Evolutionary conservation across 2,113 vertebrate genomes (phyloP).

Genomic region (Suricata suricatta): DNA sequence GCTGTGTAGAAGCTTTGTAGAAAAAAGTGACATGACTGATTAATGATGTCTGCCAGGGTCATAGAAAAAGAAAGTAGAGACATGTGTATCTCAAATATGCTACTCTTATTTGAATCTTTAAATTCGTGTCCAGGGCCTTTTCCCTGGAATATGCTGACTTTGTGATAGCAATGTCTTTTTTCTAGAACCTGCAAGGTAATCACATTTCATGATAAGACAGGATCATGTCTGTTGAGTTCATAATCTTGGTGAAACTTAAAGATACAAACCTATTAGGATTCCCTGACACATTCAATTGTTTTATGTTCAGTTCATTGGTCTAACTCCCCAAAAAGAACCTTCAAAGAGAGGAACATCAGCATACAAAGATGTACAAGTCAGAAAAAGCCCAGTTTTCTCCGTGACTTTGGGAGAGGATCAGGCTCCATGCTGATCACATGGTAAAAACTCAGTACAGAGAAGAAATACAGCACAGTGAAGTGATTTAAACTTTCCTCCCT

Average conservation of each 20-base stretch:
- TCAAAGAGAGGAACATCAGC: neutral
- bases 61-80: neutral
- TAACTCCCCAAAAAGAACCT: constrained; percentile 17
- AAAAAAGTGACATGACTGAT: neutral
- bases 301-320: neutral
- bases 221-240: neutral
- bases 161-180: neutral
- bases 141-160: neutral
- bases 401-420: neutral
- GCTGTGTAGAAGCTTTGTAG: neutral
- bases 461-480: constrained; percentile 26
- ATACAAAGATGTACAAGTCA: constrained; percentile 6
- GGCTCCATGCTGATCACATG: neutral
- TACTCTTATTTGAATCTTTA: neutral
- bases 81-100: neutral
- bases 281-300: neutral
- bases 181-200: neutral
- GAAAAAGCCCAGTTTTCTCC: neutral
- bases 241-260: constrained; percentile 20
- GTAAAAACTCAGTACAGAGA: neutral
- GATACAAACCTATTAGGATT: constrained; percentile 15
- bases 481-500: constrained; percentile 70
- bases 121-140: neutral
- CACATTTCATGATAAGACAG: neutral
- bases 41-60: neutral